Evolutionary conservation across 2,888 invertebrate genomes (phyloP).

Genomic region (Hypercompe scribonia): DNA sequence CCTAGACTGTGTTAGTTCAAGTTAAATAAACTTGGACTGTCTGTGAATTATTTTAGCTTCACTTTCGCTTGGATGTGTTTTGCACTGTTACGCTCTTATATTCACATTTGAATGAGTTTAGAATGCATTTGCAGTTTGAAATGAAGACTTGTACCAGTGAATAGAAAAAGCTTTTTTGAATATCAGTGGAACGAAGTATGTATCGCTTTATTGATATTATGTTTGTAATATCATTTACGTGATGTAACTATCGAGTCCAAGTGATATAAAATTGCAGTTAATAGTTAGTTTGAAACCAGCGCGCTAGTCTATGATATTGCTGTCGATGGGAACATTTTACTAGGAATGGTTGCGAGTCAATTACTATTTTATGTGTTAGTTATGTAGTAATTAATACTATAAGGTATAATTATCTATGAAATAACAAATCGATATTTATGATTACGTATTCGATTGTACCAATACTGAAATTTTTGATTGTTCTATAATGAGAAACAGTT

Average conservation of each 20-base stretch:
- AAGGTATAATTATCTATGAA: constrained; percentile 50
- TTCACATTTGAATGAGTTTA: constrained; percentile 61
- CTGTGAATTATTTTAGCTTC: constrained; percentile 66
- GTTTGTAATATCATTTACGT: constrained; percentile 76
- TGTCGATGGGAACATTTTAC: constrained; percentile 64
- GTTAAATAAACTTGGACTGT: constrained; percentile 71
- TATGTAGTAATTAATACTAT: constrained; percentile 7
- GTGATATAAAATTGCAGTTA: constrained; percentile 70
- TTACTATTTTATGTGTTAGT: constrained; percentile 58
- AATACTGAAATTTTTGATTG: constrained; percentile 26
- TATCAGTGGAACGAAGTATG: constrained; percentile 41
- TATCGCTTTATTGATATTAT: constrained; percentile 54
- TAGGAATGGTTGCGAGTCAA: constrained; percentile 54
- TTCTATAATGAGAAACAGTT: constrained; percentile 22
- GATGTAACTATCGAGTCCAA: constrained; percentile 79
- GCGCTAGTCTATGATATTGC: constrained; percentile 61
- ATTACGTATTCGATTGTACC: constrained; percentile 48
- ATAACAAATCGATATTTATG: constrained; percentile 60
- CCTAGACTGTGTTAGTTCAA: constrained; percentile 71
- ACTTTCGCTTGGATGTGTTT: constrained; percentile 73
- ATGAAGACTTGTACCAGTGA: constrained; percentile 58
- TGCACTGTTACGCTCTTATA: constrained; percentile 61
- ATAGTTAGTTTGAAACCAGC: constrained; percentile 59
- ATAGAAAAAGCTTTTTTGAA: constrained; percentile 55
- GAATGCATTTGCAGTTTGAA: constrained; percentile 46